These are phyloP conservation scores for Percopsis omiscomaycus DNA, from an alignment of 2,797 vertebrate genomes.

Conservation along the genomic window DNA sequence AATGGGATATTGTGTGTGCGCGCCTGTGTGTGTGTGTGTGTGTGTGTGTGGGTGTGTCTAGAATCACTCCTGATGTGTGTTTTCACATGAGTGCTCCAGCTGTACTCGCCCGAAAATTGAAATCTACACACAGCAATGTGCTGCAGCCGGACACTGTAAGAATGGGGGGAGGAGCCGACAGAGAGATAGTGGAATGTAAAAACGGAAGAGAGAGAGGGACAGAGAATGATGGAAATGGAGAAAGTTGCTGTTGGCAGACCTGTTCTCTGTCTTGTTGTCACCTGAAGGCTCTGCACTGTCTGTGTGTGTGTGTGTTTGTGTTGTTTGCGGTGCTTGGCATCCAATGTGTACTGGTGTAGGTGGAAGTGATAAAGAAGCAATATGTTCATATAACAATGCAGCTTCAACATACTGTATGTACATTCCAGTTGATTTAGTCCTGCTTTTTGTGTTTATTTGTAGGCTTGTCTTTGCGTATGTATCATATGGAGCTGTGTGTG, in stretches of 20 bases:
- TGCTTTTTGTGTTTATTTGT: neutral
- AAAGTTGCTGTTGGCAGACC: slow-evolving; percentile 55
- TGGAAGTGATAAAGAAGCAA: slow-evolving; percentile 22
- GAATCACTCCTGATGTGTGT: neutral
- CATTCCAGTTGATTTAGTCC: no score
- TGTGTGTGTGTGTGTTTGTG: neutral
- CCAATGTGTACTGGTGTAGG: slow-evolving; percentile 5
- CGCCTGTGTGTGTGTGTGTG: neutral
- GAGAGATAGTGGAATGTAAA: neutral
- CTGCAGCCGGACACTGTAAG: slow-evolving; percentile 37
- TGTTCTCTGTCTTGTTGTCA: slow-evolving; percentile 51
- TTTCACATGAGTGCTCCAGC: slow-evolving; percentile 17
- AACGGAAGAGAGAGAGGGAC: slow-evolving; percentile 12
- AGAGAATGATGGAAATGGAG: slow-evolving; percentile 4
- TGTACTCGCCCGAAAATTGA: slow-evolving; percentile 59
- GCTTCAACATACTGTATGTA: slow-evolving; percentile 34
- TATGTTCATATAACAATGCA: slow-evolving; percentile 39
- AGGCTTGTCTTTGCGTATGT: neutral
- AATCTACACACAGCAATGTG: slow-evolving; percentile 51
- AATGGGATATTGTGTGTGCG: neutral
- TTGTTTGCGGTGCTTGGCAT: neutral
- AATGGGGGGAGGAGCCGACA: neutral
- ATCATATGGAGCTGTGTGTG: neutral
- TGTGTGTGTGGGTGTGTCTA: slow-evolving; percentile 2
- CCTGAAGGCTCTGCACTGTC: slow-evolving; percentile 46